Conservation (phyloP, 2,113 vertebrate genomes). For the Gnathonemus echidnorhynchus region DNA sequence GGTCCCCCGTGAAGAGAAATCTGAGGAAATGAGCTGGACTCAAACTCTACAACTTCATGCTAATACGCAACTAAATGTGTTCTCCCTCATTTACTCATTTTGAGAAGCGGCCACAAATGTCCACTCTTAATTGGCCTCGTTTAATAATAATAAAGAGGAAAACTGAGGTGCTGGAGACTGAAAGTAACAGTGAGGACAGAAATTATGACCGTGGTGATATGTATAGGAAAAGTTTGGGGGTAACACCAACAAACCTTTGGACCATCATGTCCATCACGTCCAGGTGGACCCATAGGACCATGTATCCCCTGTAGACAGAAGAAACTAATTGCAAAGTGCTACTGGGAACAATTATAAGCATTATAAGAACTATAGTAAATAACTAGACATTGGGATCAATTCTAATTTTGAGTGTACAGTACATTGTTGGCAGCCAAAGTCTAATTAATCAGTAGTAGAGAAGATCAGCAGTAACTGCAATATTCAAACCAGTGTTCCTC, state of each 20-base stretch:
- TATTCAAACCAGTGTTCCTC: neutral
- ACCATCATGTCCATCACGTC: constrained; percentile 50
- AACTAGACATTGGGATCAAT: neutral
- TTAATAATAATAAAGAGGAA: neutral
- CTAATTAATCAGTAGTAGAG: neutral
- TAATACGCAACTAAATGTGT: neutral
- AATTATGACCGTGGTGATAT: neutral
- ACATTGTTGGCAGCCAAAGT: neutral
- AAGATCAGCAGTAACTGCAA: neutral
- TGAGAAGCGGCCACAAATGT: neutral
- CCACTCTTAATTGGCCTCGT: neutral
- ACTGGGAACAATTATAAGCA: neutral
- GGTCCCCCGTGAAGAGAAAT: neutral
- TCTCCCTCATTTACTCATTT: neutral
- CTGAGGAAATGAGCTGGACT: neutral
- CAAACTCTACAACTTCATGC: neutral
- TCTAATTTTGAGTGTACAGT: neutral
- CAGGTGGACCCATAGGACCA: constrained; percentile 47
- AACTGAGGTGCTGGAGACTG: neutral
- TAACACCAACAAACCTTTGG: constrained; percentile 53
- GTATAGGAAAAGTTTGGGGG: constrained; percentile 43
- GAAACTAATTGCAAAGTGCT: neutral
- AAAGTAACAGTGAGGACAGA: neutral
- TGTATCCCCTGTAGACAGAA: constrained; percentile 42
- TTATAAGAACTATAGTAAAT: neutral